Base-by-base conservation (phyloP, 2,113 vertebrate genomes). In the Salvelinus sp. region DNA sequence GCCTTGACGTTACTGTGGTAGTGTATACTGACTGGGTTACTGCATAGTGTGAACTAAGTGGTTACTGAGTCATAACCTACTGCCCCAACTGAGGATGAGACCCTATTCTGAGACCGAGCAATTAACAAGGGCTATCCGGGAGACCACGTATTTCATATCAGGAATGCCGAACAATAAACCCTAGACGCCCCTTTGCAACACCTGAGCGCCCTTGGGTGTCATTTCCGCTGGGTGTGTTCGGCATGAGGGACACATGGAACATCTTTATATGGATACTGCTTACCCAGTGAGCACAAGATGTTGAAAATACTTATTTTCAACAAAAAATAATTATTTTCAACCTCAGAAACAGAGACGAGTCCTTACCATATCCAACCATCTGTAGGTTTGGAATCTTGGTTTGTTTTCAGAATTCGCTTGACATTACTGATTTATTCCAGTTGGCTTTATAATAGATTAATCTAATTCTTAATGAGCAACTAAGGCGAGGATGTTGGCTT, bases 91-190 rank as follows among this genome's bases (percentile, higher is more conserved):
- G 64, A 79, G 75, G 63, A 20, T 80, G 74, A 82, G 63, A 33
- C 77, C 58, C 80, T 78, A 81, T 82, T 86, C 88, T 85, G 76
- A 84, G 73, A 48, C 14, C 22, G n/a, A 22, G 79, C 81, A 87
- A 88, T 90, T 85, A 84, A 75, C 14, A 62, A 75, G 79, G 33
- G 62, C 74, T 73, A 76, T 76, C 78, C 57, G 69, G 81, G 25
- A 76, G 23, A 62, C 38, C 60, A n/a, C 78, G 7, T 77, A 86
- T 87, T 87, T 76, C 82, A 80, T 90, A 82, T 83, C 63, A 80
- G 82, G 81, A 88, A 87, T 85, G 86, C 79, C 84, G 81, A 82
- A 81, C 85, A 88, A 83, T 90, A 89, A 85, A 82, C 25, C 76
- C 13, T 78, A 68, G 69, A 63, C 67, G 13, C 70, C 73, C 66